phyloP scores from a whole-genome alignment of 2,113 vertebrate species.

The Cyanoderma ruficeps region DNA sequence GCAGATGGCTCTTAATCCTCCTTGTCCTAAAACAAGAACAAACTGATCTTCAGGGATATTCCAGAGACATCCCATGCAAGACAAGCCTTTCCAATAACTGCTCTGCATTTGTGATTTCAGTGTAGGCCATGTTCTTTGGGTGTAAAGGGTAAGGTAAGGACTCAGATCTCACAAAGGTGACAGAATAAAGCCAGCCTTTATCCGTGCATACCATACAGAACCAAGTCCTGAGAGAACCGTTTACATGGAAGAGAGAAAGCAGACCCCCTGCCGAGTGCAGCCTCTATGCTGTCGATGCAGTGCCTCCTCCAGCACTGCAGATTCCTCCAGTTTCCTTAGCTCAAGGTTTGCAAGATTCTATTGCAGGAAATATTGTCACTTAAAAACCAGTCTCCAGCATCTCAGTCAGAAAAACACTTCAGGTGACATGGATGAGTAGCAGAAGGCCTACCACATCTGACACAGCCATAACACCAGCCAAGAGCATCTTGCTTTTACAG shows the following conservation, averaged over 20 bases:
- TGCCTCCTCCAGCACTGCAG: background rate
- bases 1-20: background rate
- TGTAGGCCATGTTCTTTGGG: rapidly evolving
- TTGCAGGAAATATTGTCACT: background rate
- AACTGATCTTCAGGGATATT: background rate
- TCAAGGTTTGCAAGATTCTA: background rate
- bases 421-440: background rate
- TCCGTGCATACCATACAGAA: background rate
- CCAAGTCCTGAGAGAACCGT: background rate
- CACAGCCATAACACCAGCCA: background rate
- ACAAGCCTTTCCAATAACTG: background rate
- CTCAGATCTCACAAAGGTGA: background rate
- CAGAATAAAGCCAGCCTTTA: conserved; percentile 1
- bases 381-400: background rate
- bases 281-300: background rate
- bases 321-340: background rate
- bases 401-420: background rate
- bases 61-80: background rate
- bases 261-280: rapidly evolving
- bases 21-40: background rate
- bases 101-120: background rate
- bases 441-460: background rate
- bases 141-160: background rate
- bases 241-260: background rate
- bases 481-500: background rate